Percentiles rank a stretch among this genome's conserved stretches.
phyloP scores from a whole-genome alignment of 2,113 vertebrate genomes.

The Cyanoderma ruficeps region DNA sequence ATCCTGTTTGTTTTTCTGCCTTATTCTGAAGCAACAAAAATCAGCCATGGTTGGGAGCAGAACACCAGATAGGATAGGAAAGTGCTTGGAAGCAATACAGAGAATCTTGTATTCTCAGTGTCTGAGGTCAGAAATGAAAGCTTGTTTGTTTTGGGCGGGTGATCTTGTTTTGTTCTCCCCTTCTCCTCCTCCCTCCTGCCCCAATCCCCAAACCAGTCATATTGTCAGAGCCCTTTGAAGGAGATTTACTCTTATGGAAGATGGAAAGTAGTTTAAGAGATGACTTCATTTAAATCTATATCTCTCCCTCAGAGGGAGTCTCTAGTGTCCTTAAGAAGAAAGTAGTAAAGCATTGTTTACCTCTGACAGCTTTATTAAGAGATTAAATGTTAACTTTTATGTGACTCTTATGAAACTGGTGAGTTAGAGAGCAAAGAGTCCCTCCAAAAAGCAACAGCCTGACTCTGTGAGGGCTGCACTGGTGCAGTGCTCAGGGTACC shows the following conservation, averaged over 20 bases:
- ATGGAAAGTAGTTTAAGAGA: background rate
- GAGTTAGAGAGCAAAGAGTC: background rate
- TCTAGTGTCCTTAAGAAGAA: slow-evolving; percentile 2
- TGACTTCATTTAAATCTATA: background rate
- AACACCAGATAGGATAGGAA: background rate
- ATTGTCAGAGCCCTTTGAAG: background rate
- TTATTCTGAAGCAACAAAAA: background rate
- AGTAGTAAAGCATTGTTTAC: slow-evolving; percentile 23
- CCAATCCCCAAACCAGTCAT: background rate
- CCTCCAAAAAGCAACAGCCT: background rate
- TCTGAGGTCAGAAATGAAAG: background rate
- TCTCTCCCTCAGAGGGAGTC: background rate
- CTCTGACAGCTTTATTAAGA: slow-evolving; percentile 50
- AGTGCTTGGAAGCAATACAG: background rate
- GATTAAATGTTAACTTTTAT: slow-evolving; percentile 17
- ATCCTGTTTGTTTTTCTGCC: background rate
- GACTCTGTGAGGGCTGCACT: background rate
- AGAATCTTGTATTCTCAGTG: background rate
- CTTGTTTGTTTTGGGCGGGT: background rate
- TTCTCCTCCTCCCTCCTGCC: background rate
- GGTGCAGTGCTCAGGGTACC: background rate
- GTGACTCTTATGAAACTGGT: background rate
- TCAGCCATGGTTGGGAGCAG: background rate
- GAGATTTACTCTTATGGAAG: background rate
- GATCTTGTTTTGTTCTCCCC: background rate